Evolutionary conservation across 2,797 vertebrate species (phyloP).

Genomic region (Petrocephalus schoutedeni): DNA sequence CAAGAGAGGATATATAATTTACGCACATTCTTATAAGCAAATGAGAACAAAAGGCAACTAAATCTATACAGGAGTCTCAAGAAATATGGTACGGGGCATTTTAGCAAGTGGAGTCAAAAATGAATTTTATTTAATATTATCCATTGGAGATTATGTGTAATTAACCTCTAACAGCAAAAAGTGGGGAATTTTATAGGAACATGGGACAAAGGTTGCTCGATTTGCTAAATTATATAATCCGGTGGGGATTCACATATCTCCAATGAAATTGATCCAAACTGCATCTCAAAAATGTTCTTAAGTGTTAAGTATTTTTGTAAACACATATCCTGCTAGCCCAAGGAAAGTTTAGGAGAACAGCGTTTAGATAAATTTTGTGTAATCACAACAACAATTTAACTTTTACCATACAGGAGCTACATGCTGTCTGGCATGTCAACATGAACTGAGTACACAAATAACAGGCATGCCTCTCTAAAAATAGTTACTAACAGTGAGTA

Average conservation of each 20-base stretch:
- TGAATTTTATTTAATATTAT: not conserved
- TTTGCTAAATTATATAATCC: constrained; percentile 1
- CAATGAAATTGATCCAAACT: not conserved
- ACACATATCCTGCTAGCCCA: not conserved
- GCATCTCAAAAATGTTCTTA: not conserved
- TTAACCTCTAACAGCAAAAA: constrained; percentile 7
- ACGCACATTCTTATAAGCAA: not conserved
- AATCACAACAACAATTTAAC: not conserved
- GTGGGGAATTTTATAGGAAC: not conserved
- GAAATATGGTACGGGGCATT: not conserved
- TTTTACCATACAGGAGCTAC: not conserved
- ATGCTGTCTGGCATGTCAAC: not conserved
- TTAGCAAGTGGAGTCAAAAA: not conserved
- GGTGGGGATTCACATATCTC: not conserved
- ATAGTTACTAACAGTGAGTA: not conserved
- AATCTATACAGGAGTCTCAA: constrained; percentile 5
- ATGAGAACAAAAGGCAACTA: not conserved
- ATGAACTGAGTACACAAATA: not conserved
- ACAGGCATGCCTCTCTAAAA: not conserved
- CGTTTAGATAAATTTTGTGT: not conserved
- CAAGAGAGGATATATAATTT: constrained; percentile 1
- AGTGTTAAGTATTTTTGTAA: not conserved
- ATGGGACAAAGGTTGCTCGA: not conserved
- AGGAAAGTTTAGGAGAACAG: not conserved
- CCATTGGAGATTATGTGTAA: constrained; percentile 6